These are phyloP conservation scores for Nymphalis polychloros DNA, from an alignment of 2,888 invertebrate species.

Conservation along the genomic window DNA sequence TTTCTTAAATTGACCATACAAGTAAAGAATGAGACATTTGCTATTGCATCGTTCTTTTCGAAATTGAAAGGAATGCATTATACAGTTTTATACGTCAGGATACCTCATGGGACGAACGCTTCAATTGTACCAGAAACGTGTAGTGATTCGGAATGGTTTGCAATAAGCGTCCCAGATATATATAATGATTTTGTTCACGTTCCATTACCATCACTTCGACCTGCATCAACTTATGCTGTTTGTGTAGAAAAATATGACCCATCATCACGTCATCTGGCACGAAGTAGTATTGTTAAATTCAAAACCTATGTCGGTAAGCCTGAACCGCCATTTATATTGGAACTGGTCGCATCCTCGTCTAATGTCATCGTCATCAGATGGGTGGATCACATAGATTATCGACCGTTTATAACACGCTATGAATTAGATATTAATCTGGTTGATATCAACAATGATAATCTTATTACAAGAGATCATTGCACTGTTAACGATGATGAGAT, in stretches of 20 bases:
- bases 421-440: slow-evolving; percentile 64
- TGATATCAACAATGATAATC: slow-evolving; percentile 52
- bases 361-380: slow-evolving; percentile 59
- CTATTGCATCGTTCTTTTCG: slow-evolving; percentile 56
- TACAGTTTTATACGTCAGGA: slow-evolving; percentile 60
- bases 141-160: slow-evolving; percentile 67
- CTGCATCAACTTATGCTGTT: slow-evolving; percentile 67
- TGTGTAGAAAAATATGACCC: slow-evolving; percentile 68
- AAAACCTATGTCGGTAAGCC: slow-evolving; percentile 65
- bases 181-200: slow-evolving; percentile 46
- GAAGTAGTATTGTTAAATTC: slow-evolving; percentile 64
- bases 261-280: slow-evolving; percentile 48
- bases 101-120: slow-evolving; percentile 51
- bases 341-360: slow-evolving; percentile 59
- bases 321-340: slow-evolving; percentile 67
- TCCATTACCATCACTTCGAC: slow-evolving; percentile 53
- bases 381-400: slow-evolving; percentile 68
- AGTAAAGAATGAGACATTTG: slow-evolving; percentile 57
- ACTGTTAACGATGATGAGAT: slow-evolving; percentile 44
- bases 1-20: slow-evolving; percentile 54
- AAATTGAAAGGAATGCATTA: slow-evolving; percentile 52
- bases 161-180: slow-evolving; percentile 48
- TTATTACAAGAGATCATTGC: slow-evolving; percentile 58
- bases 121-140: slow-evolving; percentile 66
- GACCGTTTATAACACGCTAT: slow-evolving; percentile 57